Base-by-base conservation (phyloP, 2,113 vertebrate genomes). In the Chaetops frenatus region DNA sequence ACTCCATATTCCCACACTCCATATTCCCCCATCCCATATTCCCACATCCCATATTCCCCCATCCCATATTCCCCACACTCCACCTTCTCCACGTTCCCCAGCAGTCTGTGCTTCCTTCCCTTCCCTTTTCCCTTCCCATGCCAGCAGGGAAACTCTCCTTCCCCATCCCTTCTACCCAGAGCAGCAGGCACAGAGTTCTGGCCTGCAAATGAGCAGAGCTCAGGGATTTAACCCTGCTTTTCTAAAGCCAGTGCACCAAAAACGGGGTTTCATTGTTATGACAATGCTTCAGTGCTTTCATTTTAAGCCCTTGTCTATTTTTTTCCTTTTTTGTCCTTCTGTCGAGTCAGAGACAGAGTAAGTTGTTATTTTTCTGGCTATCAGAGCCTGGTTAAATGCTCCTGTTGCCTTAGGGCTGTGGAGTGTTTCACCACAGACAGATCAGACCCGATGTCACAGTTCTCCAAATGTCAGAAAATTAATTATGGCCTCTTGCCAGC, bases 401-500 rank as follows among this genome's bases (percentile, higher is more conserved):
- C 53, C 74, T 6, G 27, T 62, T 74, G 90, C 92, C 91, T 91
- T 22, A 50, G 81, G 92, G 84, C 69, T 53, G 11, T 35, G 57
- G 47, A 57, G 67, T 73, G 58, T 88, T 95, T 91, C 73, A 71
- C 48, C 88, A 21, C 69, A 92, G 89, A 14, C 81, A 86, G 86
- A 78, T 24, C 80, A 77, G 79, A 65, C 67, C 94, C 87, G 58
- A 56, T 86, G 95, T 88, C 96, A 96, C 94, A 95, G 92, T 78
- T 88, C 89, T 94, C 86, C 92, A 96, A 94, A 95, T 89, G 94
- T 94, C 96, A 96, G 48, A 88, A 88, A 94, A 94, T 90, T 92
- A 88, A 91, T 90, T 61, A 86, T 94, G 87, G 83, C 88, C 74
- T 80, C 33, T 61, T 92, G 86, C 79, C 91, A 95, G 74, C 80